phyloP scores from a whole-genome alignment of 2,888 invertebrate species.

The Chrysomela aeneicollis region DNA sequence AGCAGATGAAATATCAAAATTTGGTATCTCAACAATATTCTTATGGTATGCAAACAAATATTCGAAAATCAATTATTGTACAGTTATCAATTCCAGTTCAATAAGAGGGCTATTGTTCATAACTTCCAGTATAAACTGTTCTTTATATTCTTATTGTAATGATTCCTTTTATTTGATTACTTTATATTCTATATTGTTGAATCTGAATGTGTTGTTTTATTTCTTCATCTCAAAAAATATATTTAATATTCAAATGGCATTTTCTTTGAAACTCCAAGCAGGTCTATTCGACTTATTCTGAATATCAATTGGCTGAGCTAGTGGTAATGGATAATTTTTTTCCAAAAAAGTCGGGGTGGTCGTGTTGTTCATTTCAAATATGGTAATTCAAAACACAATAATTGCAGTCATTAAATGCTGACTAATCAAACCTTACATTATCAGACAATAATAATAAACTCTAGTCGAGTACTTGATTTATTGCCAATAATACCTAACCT shows the following conservation, averaged over 20 bases:
- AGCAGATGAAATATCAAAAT: background rate
- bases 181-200: conserved; percentile 50
- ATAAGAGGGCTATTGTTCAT: background rate
- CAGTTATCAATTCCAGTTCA: background rate
- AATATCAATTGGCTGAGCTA: no score
- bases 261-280: conserved; percentile 6
- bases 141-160: conserved; percentile 46
- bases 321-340: no score
- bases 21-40: background rate
- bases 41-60: background rate
- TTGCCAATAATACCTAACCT: no score
- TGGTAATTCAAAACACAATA: no score
- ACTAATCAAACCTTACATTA: no score
- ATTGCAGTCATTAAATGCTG: no score
- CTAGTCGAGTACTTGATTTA: no score
- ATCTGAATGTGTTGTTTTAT: conserved; percentile 54
- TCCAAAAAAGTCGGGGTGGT: no score
- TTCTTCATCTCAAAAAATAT: conserved; percentile 47
- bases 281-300: background rate
- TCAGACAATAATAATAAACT: no score
- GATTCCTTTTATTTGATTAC: conserved; percentile 41
- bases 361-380: no score
- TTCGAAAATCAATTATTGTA: background rate
- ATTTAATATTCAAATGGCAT: conserved; percentile 31
- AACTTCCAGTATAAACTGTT: conserved; percentile 39